Evolutionary conservation across 1,140 invertebrate genomes (phyloP).

Genomic region (Brachionus koreanus): DNA sequence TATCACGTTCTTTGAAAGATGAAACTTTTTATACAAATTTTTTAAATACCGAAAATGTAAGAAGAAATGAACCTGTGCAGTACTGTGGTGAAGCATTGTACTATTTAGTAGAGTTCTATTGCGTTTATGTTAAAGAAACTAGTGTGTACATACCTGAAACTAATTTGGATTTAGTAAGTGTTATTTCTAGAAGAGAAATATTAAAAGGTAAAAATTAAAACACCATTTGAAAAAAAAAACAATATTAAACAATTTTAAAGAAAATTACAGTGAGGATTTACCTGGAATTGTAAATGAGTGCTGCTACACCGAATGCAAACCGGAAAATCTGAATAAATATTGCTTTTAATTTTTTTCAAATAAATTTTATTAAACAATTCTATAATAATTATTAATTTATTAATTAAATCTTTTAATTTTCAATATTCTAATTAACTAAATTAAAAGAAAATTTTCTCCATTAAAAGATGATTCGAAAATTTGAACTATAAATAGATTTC

Average conservation of each 20-base stretch:
- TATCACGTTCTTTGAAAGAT: neutral
- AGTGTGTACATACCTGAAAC: neutral
- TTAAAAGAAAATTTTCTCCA: too few relatives aligned
- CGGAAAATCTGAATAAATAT: neutral
- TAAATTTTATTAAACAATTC: too few relatives aligned
- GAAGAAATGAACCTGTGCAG: neutral
- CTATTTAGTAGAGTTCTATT: slow-evolving; percentile 21
- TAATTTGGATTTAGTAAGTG: slow-evolving; percentile 9
- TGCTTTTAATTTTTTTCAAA: neutral
- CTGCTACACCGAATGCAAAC: neutral
- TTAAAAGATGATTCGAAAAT: too few relatives aligned
- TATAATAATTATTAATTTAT: too few relatives aligned
- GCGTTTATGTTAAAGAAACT: slow-evolving; percentile 5
- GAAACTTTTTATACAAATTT: neutral
- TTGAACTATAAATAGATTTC: too few relatives aligned
- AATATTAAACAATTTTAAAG: neutral
- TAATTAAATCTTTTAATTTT: too few relatives aligned
- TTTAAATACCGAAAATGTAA: neutral
- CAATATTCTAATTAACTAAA: too few relatives aligned
- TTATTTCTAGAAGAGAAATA: neutral
- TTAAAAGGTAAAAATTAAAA: neutral
- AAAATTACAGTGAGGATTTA: neutral
- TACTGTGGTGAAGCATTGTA: slow-evolving; percentile 29
- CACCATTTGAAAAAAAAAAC: neutral
- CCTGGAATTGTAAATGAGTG: slow-evolving; percentile 16